Conservation (phyloP, 23 tunicate species). For the Halocynthia roretzi region DNA sequence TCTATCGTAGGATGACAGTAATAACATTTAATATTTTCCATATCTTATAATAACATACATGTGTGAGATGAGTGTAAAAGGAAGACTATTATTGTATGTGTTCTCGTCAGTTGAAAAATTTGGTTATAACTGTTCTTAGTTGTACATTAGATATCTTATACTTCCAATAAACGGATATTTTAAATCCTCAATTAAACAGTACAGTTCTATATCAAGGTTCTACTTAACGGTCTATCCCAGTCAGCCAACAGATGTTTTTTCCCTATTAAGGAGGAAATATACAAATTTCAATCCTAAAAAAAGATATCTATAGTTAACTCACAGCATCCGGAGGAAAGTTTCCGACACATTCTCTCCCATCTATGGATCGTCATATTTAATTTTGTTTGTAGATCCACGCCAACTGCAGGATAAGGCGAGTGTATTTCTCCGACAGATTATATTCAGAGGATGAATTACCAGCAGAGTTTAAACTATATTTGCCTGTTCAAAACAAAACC, state of each 20-base stretch:
- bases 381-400: conserved; percentile 87
- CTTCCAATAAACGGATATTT: too few species aligned
- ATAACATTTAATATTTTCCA: background rate
- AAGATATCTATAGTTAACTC: background rate
- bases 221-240: too few species aligned
- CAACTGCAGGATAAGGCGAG: conserved; percentile 97
- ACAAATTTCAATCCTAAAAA: too few species aligned
- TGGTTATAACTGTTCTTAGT: too few species aligned
- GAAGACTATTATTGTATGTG: too few species aligned
- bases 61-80: too few species aligned
- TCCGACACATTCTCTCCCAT: background rate
- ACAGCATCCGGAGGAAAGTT: background rate
- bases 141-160: too few species aligned
- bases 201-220: too few species aligned
- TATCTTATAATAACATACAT: background rate
- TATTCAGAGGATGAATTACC: conserved; percentile 99
- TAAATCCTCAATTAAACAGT: too few species aligned
- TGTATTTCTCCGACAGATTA: conserved; percentile 96
- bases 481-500: conserved; percentile 97
- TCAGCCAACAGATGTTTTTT: too few species aligned
- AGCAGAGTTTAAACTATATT: conserved; percentile 97
- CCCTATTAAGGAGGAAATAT: too few species aligned
- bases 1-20: background rate
- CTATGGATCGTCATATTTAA: background rate
- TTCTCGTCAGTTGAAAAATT: too few species aligned